phyloP scores from a whole-genome alignment of 2,888 invertebrate genomes.

The Plebejus melissa region DNA sequence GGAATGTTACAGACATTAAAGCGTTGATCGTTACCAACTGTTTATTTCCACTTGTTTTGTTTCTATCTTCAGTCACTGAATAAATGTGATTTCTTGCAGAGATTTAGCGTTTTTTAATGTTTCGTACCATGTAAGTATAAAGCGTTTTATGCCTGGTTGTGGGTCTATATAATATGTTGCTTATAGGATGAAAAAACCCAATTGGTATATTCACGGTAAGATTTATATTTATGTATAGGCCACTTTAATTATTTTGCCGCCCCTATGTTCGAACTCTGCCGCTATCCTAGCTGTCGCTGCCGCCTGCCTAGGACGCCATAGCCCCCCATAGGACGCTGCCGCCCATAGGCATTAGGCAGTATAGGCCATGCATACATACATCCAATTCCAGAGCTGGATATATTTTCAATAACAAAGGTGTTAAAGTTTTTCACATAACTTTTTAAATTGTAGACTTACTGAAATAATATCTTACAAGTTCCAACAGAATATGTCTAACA shows the following conservation, averaged over 20 bases:
- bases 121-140: not conserved
- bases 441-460: not conserved
- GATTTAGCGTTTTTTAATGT: not conserved
- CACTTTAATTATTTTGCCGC: too few species aligned
- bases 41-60: not conserved
- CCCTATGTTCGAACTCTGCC: too few species aligned
- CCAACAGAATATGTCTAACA: not conserved
- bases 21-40: not conserved
- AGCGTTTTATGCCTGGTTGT: not conserved
- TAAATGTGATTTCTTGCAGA: not conserved
- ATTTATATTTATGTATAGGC: too few species aligned
- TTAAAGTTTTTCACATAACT: not conserved
- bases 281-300: too few species aligned
- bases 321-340: too few species aligned
- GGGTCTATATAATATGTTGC: too few species aligned
- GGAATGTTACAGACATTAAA: conserved; percentile 3
- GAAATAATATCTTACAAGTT: not conserved
- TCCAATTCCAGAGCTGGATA: too few species aligned
- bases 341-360: too few species aligned
- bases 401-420: not conserved
- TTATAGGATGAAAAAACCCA: too few species aligned
- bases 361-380: too few species aligned
- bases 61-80: not conserved
- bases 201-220: too few species aligned
- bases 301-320: too few species aligned